phyloP scores from a whole-genome alignment of 2,113 vertebrate genomes.

The Poecile atricapillus region DNA sequence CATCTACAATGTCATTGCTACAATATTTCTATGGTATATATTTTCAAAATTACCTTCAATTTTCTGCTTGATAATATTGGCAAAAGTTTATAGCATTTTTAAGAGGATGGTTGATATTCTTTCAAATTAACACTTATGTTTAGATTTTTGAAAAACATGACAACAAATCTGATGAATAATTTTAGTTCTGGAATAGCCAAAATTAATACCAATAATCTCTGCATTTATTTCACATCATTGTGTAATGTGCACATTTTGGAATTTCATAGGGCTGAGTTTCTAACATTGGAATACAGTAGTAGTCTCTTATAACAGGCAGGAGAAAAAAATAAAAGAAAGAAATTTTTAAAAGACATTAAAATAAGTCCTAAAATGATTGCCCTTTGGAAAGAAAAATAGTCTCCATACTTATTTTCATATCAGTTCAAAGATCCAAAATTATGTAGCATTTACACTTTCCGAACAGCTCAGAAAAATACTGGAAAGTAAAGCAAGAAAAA shows the following conservation, averaged over 20 bases:
- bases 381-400: neutral
- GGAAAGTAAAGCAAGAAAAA: neutral
- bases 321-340: accelerated
- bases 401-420: neutral
- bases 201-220: neutral
- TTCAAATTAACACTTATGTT: neutral
- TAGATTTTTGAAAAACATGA: neutral
- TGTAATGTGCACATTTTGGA: neutral
- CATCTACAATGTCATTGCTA: neutral
- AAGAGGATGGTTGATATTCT: accelerated
- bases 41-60: neutral
- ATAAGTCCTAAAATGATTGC: neutral
- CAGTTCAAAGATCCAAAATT: neutral
- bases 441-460: neutral
- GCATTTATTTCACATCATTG: neutral
- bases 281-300: neutral
- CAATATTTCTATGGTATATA: neutral
- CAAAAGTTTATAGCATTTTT: neutral
- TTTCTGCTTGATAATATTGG: neutral
- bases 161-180: neutral
- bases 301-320: neutral
- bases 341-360: neutral
- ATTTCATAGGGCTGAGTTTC: neutral
- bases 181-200: neutral
- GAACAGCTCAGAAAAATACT: neutral